Percentiles rank a stretch among this genome's conserved stretches.
Conservation (phyloP, 1,140 invertebrate genomes). For the Bombus vancouverensis region DNA sequence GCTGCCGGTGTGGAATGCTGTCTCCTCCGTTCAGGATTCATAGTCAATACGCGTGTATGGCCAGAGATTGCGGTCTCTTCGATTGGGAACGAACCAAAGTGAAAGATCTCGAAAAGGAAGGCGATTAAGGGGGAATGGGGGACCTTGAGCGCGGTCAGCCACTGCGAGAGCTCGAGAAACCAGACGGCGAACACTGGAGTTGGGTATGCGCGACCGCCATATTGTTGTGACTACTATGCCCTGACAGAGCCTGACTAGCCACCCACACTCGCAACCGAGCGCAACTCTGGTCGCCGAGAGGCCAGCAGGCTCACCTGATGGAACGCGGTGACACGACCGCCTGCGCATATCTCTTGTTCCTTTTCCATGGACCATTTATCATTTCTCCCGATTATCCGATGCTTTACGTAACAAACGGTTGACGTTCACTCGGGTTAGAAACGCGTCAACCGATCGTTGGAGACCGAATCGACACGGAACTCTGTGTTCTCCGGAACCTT, state of each 20-base stretch:
- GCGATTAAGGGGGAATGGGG: conserved; percentile 73
- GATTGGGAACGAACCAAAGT: conserved; percentile 74
- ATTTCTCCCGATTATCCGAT: not conserved
- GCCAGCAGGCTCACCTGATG: not conserved
- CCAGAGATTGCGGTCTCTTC: conserved; percentile 68
- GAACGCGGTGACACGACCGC: conserved; percentile 36
- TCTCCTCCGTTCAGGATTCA: conserved; percentile 56
- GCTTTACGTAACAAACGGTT: conserved; percentile 13
- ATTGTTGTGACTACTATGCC: conserved; percentile 71
- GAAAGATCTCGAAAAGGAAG: conserved; percentile 78
- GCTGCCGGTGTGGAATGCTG: conserved; percentile 6
- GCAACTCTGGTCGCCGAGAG: not conserved
- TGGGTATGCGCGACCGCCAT: conserved; percentile 63
- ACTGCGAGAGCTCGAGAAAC: conserved; percentile 65
- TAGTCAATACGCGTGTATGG: conserved; percentile 19
- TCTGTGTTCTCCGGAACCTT: no score
- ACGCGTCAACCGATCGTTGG: not conserved
- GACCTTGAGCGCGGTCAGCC: conserved; percentile 81
- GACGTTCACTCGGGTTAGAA: no score
- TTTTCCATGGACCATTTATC: not conserved
- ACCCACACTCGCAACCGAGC: conserved; percentile 42
- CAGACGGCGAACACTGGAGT: conserved; percentile 25
- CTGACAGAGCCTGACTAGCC: conserved; percentile 47
- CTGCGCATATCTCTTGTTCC: not conserved
- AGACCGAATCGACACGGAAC: not conserved